A percentile compares a stretch with the other conserved stretches of the same genome.
Evolutionary conservation across 2,113 vertebrate species (phyloP).

Genomic region (Mobula hypostoma): DNA sequence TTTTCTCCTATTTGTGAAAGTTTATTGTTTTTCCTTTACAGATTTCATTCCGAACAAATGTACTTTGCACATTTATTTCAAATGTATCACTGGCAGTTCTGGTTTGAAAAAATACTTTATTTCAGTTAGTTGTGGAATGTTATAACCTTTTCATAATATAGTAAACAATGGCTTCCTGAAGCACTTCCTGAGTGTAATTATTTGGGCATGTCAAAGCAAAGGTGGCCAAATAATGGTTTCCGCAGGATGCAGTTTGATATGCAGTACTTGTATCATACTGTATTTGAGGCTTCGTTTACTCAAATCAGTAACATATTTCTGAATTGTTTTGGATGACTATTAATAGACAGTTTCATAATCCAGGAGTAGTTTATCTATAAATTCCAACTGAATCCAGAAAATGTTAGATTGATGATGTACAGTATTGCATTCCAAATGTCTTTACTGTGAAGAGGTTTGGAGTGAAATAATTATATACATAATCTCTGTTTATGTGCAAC

Average conservation of each 20-base stretch:
- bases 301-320: background rate
- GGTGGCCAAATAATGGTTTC: background rate
- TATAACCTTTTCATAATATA: background rate
- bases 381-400: background rate
- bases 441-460: background rate
- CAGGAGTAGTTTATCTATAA: background rate
- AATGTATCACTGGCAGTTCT: background rate
- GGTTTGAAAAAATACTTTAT: background rate
- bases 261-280: background rate
- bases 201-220: background rate
- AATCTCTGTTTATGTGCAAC: background rate
- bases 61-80: background rate
- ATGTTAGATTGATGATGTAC: background rate
- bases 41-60: background rate
- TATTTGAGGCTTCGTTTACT: background rate
- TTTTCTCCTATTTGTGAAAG: too few species aligned
- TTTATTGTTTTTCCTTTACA: background rate
- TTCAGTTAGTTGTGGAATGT: background rate
- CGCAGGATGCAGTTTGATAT: background rate
- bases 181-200: background rate
- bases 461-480: too few species aligned
- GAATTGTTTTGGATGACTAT: background rate
- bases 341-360: background rate
- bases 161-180: constrained; percentile 26
- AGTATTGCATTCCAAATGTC: background rate